Base-by-base conservation (phyloP, 2,888 invertebrate species). In the Campaea margaritaria region DNA sequence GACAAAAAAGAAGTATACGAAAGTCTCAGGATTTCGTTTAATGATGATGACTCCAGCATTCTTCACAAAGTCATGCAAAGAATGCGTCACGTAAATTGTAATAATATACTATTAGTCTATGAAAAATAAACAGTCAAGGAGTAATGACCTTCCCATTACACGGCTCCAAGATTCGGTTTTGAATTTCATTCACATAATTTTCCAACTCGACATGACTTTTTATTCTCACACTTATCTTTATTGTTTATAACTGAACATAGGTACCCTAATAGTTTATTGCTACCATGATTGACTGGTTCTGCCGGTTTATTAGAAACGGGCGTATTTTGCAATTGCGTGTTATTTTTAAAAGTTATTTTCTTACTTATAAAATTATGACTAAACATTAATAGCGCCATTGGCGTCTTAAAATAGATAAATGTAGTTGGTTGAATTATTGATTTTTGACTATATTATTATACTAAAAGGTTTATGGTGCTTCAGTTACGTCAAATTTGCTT, bases 31-130 rank as follows among this genome's bases (percentile, higher is more conserved):
- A 72, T 73, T 70, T 66, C 64, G 72, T 75, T 78, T 85, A 83
- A 87, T 86, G 85, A 82, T 87, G 83, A 89, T 89, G 83, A 83
- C 78, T 78, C 59, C 68, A 61, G 72, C 73, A 82, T 81, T 85
- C 81, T 77, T 79, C 65, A 57, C 69, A 72, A 72, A 76, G 81
- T 81, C 79, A 85, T 75, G 78, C 80, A 62, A 82, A 81, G 87
- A 88, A 88, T 89, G 86, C 79, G 73, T 75, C 74, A 72, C 75
- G 78, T 82, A 84, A 82, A 83, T 21, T 21, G 5, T 3, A 21
- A 5, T 81, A 85, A 81, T 81, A 82, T 78, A 81, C 79, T 78
- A 84, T 87, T 87, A 82, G 78, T 72, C 74, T 72, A 72, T 75
- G 74, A 72, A 77, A 74, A 74, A 78, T 72, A 81, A 65, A 67